Conservation (phyloP, 2,888 invertebrate species). For the Bimastos eiseni region DNA sequence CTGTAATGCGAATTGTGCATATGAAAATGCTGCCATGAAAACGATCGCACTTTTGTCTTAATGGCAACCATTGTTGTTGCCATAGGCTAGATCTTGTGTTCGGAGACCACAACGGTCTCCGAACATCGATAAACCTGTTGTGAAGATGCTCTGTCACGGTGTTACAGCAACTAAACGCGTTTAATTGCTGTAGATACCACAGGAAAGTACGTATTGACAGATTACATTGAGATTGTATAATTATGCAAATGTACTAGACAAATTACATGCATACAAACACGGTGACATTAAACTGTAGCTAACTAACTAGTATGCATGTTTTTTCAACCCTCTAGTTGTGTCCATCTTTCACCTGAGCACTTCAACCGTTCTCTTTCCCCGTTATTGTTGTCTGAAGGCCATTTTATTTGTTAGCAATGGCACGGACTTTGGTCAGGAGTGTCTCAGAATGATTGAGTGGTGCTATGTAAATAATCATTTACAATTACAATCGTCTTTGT, state of each 20-base stretch:
- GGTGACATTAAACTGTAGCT: too few relatives aligned
- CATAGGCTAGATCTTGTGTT: too few relatives aligned
- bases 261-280: not conserved
- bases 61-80: not conserved
- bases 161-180: conserved; percentile 77
- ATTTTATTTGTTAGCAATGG: too few relatives aligned
- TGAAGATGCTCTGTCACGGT: conserved; percentile 87
- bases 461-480: too few relatives aligned
- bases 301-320: too few relatives aligned
- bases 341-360: too few relatives aligned
- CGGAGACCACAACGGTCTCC: conserved; percentile 96
- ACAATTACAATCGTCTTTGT: too few relatives aligned
- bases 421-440: too few relatives aligned
- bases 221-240: not conserved
- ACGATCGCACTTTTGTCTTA: not conserved
- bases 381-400: too few relatives aligned
- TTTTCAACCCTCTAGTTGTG: too few relatives aligned
- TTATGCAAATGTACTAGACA: not conserved
- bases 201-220: conserved; percentile 75
- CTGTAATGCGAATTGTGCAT: not conserved
- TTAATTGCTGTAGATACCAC: conserved; percentile 81
- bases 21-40: not conserved
- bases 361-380: too few relatives aligned
- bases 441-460: too few relatives aligned
- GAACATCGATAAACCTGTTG: conserved; percentile 79